Evolutionary conservation across 1,140 invertebrate genomes (phyloP).

Genomic region (Mamestra configurata): DNA sequence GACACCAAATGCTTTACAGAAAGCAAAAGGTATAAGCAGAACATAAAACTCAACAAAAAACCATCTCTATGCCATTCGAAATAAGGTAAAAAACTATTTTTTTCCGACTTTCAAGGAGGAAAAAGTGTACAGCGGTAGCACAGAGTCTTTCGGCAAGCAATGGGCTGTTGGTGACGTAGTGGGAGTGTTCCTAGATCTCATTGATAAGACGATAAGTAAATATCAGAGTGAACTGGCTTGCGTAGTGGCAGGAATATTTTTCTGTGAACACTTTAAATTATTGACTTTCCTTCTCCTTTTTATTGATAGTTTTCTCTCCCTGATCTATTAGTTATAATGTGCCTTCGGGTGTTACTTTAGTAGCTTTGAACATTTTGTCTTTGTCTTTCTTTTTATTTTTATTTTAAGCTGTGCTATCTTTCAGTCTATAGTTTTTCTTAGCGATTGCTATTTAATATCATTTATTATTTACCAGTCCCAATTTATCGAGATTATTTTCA

Average conservation of each 20-base stretch:
- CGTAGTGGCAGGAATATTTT: constrained; percentile 70
- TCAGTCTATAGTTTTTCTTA: neutral
- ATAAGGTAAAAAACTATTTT: constrained; percentile 49
- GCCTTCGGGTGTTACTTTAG: neutral
- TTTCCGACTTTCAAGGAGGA: constrained; percentile 92
- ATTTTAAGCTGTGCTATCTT: neutral
- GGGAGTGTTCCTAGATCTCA: constrained; percentile 98
- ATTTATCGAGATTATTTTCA: neutral
- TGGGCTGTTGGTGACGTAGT: constrained; percentile 98
- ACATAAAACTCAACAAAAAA: neutral
- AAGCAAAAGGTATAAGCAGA: neutral
- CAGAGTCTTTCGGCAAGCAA: constrained; percentile 97
- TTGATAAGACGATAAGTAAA: constrained; percentile 98
- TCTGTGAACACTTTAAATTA: constrained; percentile 23
- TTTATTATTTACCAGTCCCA: neutral
- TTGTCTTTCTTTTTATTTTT: neutral
- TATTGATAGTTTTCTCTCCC: neutral
- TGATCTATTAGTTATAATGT: neutral
- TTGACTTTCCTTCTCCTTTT: neutral
- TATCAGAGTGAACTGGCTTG: constrained; percentile 68
- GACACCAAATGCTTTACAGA: neutral
- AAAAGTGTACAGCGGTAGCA: constrained; percentile 96
- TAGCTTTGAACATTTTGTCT: too few species aligned
- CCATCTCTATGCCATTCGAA: neutral
- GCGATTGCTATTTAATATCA: neutral